phyloP scores from a whole-genome alignment of 2,797 vertebrate species.

The Neosilurus mollespiculum region DNA sequence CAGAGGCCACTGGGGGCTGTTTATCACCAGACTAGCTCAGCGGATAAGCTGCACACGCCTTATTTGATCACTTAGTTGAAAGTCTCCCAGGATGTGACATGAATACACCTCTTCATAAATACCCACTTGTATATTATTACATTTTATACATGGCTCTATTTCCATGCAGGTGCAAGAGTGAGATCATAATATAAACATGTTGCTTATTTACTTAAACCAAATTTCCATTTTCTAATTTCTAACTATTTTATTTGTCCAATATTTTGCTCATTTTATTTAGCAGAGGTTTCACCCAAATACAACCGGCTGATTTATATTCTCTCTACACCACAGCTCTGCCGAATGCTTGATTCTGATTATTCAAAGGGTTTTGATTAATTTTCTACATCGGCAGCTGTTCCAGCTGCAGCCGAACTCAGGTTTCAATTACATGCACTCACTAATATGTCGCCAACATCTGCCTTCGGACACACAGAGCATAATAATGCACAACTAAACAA shows the following conservation, averaged over 20 bases:
- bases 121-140: neutral
- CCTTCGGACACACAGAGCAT: neutral
- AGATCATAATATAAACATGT: neutral
- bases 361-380: neutral
- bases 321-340: neutral
- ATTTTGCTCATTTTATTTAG: neutral
- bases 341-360: neutral
- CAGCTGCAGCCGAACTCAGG: neutral
- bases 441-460: neutral
- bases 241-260: neutral
- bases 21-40: neutral
- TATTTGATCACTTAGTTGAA: no score
- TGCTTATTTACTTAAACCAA: neutral
- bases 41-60: constrained; percentile 46
- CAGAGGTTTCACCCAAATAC: neutral
- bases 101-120: no score
- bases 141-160: neutral
- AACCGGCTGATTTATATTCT: neutral
- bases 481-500: neutral
- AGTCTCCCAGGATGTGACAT: neutral
- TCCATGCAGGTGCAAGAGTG: neutral
- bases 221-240: neutral
- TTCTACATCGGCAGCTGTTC: neutral
- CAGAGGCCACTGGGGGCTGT: constrained; percentile 6
- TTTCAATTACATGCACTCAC: neutral